These are phyloP conservation scores for Eupsilia transversa DNA, from an alignment of 2,888 invertebrate genomes.

Conservation along the genomic window DNA sequence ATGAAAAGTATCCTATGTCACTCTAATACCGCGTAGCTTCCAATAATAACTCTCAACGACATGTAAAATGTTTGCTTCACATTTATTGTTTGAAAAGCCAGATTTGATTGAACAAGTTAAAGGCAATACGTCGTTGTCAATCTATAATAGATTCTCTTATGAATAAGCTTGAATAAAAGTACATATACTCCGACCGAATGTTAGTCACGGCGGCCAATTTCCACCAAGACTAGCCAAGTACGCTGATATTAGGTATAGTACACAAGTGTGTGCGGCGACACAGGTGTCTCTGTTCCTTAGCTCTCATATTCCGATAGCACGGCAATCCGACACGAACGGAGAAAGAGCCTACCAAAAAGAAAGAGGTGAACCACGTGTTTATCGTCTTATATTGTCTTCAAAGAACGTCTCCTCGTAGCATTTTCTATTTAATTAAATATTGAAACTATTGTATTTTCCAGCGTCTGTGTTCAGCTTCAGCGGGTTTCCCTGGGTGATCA, in stretches of 20 bases:
- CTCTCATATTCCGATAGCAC: neutral
- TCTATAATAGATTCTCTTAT: neutral
- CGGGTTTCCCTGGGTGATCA: conserved; percentile 65
- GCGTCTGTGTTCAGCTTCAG: conserved; percentile 53
- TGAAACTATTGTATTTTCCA: conserved; percentile 22
- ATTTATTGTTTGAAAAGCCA: neutral
- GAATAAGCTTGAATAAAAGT: neutral
- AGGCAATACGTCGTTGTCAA: neutral
- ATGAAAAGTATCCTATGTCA: too few species aligned
- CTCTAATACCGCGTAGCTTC: neutral
- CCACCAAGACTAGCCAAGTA: neutral
- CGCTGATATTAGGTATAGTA: neutral
- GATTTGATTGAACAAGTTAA: neutral
- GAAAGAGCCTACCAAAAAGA: neutral
- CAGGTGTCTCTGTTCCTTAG: neutral
- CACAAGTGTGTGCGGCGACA: neutral
- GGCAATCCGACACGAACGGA: neutral
- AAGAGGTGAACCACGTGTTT: neutral
- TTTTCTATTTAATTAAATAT: neutral
- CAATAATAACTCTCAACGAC: neutral
- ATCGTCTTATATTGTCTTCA: neutral
- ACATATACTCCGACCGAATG: too few species aligned
- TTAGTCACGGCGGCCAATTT: neutral
- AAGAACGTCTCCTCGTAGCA: neutral
- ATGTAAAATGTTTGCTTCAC: neutral